Evolutionary conservation across 2,797 vertebrate species (phyloP), one percentile per base, ranked within the genome.

Genomic region (Phataginus tetradactyla): DNA sequence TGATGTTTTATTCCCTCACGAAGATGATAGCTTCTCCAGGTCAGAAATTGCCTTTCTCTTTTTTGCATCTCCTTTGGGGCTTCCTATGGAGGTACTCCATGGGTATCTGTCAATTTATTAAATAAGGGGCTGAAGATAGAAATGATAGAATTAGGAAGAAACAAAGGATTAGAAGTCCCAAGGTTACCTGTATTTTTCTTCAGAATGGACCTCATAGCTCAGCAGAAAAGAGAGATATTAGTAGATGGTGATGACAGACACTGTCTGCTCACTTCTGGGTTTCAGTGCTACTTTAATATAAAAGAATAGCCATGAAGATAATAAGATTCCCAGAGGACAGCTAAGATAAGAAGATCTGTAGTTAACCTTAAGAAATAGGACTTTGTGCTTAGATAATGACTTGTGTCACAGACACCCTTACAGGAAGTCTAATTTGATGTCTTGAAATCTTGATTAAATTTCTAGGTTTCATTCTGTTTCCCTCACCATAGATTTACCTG

Each of bases 391-490:
- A 39, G 4, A 59, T 64, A 85, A 57, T 61, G 63, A 45, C 49
- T 83, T 64, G 10, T 42, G 9, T 55, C 13, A 39, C 57, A 49
- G 0, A 0, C 11, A 32, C 66, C 21, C 15, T 90, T 80, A 34
- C 72, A 69, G 37, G 49, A 32, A 90, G 90, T 83, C 69, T 55
- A 92, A 94, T 63, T 64, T 61, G 4, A 69, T 86, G 85, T 88
- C 53, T 86, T 88, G n/a, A 92, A 88, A 86, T 83, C 90, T 71
- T 83, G 68, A 92, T 74, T 96, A 42, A 37, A 83, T 89, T 69
- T 92, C n/a, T 69, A 95, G 29, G 39, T 81, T 83, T 94, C 34
- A 37, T 84, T 86, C 49, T 95, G 15, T 94, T 80, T 90, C 42
- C 45, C 78, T 94, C 79, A 51, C 57, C 57, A 85, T 49, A 45